A percentile compares a stretch with the other conserved stretches of the same genome.
Conservation (phyloP, 2,113 vertebrate genomes). For the Antigone vipio region DNA sequence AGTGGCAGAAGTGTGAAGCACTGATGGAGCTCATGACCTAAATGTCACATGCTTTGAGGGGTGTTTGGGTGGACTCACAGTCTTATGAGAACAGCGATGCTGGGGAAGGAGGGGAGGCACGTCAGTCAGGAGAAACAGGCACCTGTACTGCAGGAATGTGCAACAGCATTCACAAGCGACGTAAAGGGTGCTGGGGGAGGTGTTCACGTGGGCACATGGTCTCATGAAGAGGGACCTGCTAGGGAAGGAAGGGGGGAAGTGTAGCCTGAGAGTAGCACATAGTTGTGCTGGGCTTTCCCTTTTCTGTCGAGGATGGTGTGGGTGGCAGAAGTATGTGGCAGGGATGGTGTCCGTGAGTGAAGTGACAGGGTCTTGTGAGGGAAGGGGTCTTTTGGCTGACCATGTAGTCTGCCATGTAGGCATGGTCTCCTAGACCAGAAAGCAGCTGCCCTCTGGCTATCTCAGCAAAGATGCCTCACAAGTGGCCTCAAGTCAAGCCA, state of each 20-base stretch:
- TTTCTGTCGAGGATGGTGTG: background rate
- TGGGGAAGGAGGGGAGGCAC: background rate
- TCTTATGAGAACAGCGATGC: background rate
- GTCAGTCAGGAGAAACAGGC: background rate
- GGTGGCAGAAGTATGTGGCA: background rate
- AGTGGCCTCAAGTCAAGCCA: background rate
- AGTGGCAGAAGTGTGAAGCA: background rate
- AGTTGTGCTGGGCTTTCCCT: background rate
- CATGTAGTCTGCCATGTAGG: background rate
- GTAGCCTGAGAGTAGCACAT: background rate
- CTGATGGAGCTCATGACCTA: background rate
- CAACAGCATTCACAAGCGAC: background rate
- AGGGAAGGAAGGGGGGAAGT: background rate
- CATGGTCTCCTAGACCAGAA: background rate
- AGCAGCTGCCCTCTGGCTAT: background rate
- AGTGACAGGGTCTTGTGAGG: background rate
- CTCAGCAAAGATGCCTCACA: background rate
- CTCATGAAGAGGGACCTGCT: background rate
- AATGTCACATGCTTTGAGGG: background rate
- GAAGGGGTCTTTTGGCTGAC: background rate
- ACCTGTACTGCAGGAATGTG: background rate
- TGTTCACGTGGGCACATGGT: background rate
- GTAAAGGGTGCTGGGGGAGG: accelerated
- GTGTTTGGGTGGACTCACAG: background rate
- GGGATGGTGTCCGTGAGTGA: background rate